phyloP scores from a whole-genome alignment of 2,113 vertebrate genomes.

The Patagioenas fasciata region DNA sequence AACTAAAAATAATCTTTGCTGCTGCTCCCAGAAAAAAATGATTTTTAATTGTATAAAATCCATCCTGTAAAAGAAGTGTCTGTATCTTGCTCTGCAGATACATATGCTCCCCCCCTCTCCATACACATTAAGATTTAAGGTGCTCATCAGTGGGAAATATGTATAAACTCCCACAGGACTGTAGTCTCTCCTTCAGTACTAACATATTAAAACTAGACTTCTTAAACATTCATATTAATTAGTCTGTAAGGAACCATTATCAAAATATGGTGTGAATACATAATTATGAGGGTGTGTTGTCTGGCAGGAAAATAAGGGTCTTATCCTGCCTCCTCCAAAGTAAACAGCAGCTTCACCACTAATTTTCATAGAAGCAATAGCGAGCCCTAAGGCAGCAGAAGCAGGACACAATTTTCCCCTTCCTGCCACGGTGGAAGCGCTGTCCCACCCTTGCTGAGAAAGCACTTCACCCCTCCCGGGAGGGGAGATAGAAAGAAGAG shows the following conservation, averaged over 20 bases:
- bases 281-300: slow-evolving; percentile 50
- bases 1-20: neutral
- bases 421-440: slow-evolving; percentile 42
- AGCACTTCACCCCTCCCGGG: slow-evolving; percentile 42
- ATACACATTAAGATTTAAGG: slow-evolving; percentile 3
- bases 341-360: neutral
- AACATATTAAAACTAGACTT: slow-evolving; percentile 46
- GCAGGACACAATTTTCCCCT: neutral
- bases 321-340: slow-evolving; percentile 24
- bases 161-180: slow-evolving; percentile 25
- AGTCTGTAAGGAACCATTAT: slow-evolving; percentile 59
- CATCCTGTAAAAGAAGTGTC: neutral
- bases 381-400: slow-evolving; percentile 15
- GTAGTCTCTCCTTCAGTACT: slow-evolving; percentile 17
- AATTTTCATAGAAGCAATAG: neutral
- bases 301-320: slow-evolving; percentile 36
- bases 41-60: slow-evolving; percentile 32
- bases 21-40: neutral
- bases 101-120: neutral
- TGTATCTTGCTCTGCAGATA: neutral
- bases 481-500: slow-evolving; percentile 17
- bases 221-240: slow-evolving; percentile 64
- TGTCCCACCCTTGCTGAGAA: slow-evolving; percentile 58
- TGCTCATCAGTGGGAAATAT: slow-evolving; percentile 39
- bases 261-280: slow-evolving; percentile 58